Conservation (phyloP, 1,140 invertebrate species). For the Anastatus disparis region DNA sequence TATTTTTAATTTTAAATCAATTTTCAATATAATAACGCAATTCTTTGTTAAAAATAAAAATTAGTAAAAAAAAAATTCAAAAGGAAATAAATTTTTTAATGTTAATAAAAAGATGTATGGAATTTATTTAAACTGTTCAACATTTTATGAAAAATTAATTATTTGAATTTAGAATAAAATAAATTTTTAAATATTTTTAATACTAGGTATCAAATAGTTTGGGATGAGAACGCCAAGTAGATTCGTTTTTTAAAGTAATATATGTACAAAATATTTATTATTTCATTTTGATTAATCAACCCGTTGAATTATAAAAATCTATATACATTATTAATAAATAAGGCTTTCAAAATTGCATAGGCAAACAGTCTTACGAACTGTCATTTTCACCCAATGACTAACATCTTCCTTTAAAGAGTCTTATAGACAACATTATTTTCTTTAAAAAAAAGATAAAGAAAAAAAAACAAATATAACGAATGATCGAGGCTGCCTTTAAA, state of each 20-base stretch:
- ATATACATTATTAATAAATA: slow-evolving; percentile 44
- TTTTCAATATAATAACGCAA: no score
- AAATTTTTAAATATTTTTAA: no score
- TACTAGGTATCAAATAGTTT: slow-evolving; percentile 36
- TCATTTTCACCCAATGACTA: slow-evolving; percentile 1
- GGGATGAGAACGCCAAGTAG: slow-evolving; percentile 59
- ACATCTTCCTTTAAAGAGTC: slow-evolving; percentile 7
- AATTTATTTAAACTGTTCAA: no score
- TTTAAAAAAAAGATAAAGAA: neutral
- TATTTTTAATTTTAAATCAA: no score
- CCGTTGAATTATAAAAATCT: slow-evolving; percentile 40
- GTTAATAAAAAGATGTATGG: no score
- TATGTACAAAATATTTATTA: slow-evolving; percentile 66
- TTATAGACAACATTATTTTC: slow-evolving; percentile 18
- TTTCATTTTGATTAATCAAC: slow-evolving; percentile 35
- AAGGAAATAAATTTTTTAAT: no score
- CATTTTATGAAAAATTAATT: no score
- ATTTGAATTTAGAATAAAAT: no score
- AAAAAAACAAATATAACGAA: slow-evolving; percentile 13
- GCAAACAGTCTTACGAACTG: slow-evolving; percentile 2
- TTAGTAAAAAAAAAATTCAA: no score
- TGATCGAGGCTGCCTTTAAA: slow-evolving; percentile 28
- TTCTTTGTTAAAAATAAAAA: no score
- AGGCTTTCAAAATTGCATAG: slow-evolving; percentile 28
- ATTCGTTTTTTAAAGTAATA: slow-evolving; percentile 56